Evolutionary conservation across 2,113 vertebrate species (phyloP).

Genomic region (Pseudorhombus dupliciocellatus): DNA sequence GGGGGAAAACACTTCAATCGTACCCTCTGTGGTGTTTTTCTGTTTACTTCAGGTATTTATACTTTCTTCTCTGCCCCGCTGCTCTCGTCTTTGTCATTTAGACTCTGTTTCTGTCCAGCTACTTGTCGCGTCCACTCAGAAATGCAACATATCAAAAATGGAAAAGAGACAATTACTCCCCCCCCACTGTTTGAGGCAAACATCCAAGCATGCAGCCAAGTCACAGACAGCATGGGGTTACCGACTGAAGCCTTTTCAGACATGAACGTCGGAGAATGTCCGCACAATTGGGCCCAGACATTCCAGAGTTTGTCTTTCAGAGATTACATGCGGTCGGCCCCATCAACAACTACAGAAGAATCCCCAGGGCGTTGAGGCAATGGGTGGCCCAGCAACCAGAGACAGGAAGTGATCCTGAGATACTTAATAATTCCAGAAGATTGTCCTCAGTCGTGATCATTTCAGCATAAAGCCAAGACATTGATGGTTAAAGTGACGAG

Average conservation of each 20-base stretch:
- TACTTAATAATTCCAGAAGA: not conserved
- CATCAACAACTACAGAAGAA: not conserved
- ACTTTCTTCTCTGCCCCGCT: constrained; percentile 3
- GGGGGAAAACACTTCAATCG: constrained; percentile 60
- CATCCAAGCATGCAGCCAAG: constrained; percentile 40
- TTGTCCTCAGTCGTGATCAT: too few species aligned
- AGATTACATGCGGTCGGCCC: too few species aligned
- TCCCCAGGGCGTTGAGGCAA: too few species aligned
- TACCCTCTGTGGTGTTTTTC: constrained; percentile 45
- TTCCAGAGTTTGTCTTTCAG: not conserved
- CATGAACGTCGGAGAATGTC: not conserved
- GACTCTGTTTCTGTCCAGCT: constrained; percentile 43
- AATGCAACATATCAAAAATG: constrained; percentile 58
- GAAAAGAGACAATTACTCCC: constrained; percentile 47
- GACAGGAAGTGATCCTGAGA: not conserved
- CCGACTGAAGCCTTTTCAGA: constrained; percentile 37
- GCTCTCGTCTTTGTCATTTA: constrained; percentile 34
- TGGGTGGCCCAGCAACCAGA: too few species aligned
- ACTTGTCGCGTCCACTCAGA: constrained; percentile 60
- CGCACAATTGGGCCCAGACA: not conserved
- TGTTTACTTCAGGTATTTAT: constrained; percentile 75
- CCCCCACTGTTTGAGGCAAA: constrained; percentile 30
- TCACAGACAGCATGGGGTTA: constrained; percentile 57
- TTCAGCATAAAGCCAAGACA: too few species aligned
- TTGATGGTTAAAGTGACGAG: too few species aligned